phyloP scores from a whole-genome alignment of 2,797 vertebrate genomes.

The Ptychadena robeensis region DNA sequence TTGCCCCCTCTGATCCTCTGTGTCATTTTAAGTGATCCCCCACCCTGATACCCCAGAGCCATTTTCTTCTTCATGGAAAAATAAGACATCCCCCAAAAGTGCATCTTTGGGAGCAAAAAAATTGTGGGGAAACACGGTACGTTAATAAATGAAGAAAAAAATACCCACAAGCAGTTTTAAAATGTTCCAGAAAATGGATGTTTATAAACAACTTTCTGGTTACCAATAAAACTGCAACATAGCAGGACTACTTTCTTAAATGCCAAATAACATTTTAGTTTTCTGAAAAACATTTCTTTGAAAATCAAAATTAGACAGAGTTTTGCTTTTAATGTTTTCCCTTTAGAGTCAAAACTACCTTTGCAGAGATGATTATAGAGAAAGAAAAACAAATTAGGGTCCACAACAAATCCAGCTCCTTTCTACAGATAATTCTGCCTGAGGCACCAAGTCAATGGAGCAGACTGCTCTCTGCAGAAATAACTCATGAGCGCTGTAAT shows the following conservation, averaged over 20 bases:
- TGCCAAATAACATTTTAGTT: constrained; percentile 39
- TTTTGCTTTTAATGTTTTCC: constrained; percentile 42
- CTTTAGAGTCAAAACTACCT: constrained; percentile 54
- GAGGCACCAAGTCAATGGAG: constrained; percentile 49
- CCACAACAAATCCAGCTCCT: constrained; percentile 45
- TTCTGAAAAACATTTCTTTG: constrained; percentile 20
- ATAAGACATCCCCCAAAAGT: too few species aligned
- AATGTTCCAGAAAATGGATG: constrained; percentile 14
- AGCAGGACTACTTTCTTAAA: constrained; percentile 7
- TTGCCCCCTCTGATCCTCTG: too few species aligned
- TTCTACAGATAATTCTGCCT: constrained; percentile 61
- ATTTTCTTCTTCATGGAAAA: too few species aligned
- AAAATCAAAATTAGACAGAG: not conserved
- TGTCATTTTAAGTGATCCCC: too few species aligned
- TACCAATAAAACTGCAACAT: constrained; percentile 3
- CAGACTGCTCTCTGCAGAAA: constrained; percentile 62
- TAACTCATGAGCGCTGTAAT: constrained; percentile 59
- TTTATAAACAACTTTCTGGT: constrained; percentile 14
- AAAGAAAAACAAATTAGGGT: constrained; percentile 54
- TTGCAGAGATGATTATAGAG: constrained; percentile 25
- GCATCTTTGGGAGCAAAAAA: too few species aligned
- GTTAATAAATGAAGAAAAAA: too few species aligned
- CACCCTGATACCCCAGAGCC: too few species aligned
- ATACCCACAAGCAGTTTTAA: not conserved
- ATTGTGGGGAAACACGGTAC: too few species aligned